phyloP scores from a whole-genome alignment of 2,888 invertebrate species.

The Pegoplata infirma region DNA sequence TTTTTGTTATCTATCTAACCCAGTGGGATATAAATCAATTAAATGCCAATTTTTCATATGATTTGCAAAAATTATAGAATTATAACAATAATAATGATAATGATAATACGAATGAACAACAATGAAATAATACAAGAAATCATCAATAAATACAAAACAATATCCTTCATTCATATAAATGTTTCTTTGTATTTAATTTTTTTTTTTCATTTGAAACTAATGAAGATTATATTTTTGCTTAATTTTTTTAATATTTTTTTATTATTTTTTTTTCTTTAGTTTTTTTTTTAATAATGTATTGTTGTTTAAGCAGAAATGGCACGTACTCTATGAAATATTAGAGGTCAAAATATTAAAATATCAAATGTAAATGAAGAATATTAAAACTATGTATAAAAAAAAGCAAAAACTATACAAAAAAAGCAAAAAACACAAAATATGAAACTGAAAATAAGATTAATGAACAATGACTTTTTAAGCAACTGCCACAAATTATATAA shows the following conservation, averaged over 20 bases:
- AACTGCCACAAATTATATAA: constrained; percentile 65
- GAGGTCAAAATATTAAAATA: constrained; percentile 61
- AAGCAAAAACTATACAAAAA: neutral
- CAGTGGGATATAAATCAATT: constrained; percentile 68
- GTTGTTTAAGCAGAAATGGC: constrained; percentile 43
- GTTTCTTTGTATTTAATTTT: neutral
- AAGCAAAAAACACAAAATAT: constrained; percentile 21
- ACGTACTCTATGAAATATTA: constrained; percentile 62
- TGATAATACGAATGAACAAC: neutral
- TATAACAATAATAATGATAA: constrained; percentile 27
- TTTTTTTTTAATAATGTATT: neutral
- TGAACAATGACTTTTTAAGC: constrained; percentile 62
- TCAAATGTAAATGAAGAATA: constrained; percentile 21
- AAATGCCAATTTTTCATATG: constrained; percentile 65
- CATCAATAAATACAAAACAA: constrained; percentile 10
- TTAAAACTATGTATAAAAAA: neutral
- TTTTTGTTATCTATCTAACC: constrained; percentile 31
- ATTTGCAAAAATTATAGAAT: constrained; percentile 58
- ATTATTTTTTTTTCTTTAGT: constrained; percentile 4
- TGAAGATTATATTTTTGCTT: constrained; percentile 27
- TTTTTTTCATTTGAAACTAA: constrained; percentile 3
- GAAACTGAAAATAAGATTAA: constrained; percentile 59
- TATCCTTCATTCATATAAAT: constrained; percentile 24
- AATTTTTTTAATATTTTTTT: constrained; percentile 1
- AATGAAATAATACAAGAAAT: constrained; percentile 1